These are phyloP conservation scores for Todiramphus chloris DNA, from an alignment of 2,113 vertebrate genomes.

Conservation along the genomic window DNA sequence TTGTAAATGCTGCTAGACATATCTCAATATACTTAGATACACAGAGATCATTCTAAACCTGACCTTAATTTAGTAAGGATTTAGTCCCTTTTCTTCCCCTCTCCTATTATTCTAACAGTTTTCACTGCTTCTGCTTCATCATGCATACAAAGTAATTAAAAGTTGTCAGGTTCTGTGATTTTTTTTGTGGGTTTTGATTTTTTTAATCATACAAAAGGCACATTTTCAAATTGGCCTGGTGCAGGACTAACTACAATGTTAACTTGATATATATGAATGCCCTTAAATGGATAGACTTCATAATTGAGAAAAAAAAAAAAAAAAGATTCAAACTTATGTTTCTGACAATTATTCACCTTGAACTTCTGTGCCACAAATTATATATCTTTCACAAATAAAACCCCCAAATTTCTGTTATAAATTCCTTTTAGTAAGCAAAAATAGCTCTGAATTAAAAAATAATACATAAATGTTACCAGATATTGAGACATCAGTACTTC, in stretches of 20 bases:
- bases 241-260: background rate
- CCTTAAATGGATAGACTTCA: background rate
- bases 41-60: background rate
- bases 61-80: background rate
- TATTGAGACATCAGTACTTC: background rate
- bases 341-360: background rate
- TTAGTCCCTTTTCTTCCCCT: background rate
- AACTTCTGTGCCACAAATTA: background rate
- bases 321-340: background rate
- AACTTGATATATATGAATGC: background rate
- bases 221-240: background rate
- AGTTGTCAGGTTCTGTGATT: background rate
- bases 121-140: background rate
- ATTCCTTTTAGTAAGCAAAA: background rate
- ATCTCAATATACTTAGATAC: background rate
- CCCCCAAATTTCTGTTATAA: background rate
- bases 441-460: background rate
- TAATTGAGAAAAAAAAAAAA: background rate
- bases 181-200: background rate
- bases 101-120: background rate
- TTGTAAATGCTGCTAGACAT: background rate
- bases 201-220: background rate
- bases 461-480: background rate
- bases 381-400: background rate
- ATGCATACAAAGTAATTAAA: background rate